A percentile compares a stretch with the other conserved stretches of the same genome.
phyloP scores from a whole-genome alignment of 2,888 invertebrate species.

The Drosophila acutilabella region DNA sequence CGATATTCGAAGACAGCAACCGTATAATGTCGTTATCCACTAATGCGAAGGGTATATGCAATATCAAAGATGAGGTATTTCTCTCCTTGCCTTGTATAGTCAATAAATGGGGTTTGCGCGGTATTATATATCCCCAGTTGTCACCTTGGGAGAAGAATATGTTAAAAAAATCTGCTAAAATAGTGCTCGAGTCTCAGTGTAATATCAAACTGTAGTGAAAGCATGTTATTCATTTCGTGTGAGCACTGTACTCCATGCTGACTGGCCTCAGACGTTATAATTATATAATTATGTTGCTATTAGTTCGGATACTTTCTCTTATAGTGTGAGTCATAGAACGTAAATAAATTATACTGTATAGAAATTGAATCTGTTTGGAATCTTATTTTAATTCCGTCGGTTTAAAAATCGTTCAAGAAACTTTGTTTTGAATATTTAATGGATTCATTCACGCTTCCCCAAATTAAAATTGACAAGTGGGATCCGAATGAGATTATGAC shows the following conservation, averaged over 20 bases:
- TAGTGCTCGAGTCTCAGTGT: constrained; percentile 84
- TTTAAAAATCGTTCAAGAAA: no score
- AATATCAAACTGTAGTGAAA: constrained; percentile 28
- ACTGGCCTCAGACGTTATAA: neutral
- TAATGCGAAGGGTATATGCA: constrained; percentile 87
- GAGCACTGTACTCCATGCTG: neutral
- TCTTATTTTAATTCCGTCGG: neutral
- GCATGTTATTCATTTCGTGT: neutral
- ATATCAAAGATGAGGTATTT: constrained; percentile 91
- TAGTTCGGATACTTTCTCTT: neutral
- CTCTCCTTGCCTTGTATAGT: constrained; percentile 92
- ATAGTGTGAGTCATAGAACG: neutral
- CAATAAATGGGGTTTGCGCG: constrained; percentile 88
- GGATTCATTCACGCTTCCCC: neutral
- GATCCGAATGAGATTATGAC: no score
- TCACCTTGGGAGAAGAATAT: constrained; percentile 87
- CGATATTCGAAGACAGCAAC: constrained; percentile 89
- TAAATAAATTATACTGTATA: constrained; percentile 2
- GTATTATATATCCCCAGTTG: constrained; percentile 89
- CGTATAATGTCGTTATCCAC: constrained; percentile 91
- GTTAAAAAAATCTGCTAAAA: constrained; percentile 88
- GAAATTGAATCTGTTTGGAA: neutral
- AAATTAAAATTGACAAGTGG: neutral
- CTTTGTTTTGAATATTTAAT: no score
- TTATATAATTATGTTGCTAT: neutral